A percentile compares a stretch with the other conserved stretches of the same genome.
These are phyloP conservation scores for Etheostoma cragini DNA, from an alignment of 2,113 vertebrate species.

Conservation along the genomic window DNA sequence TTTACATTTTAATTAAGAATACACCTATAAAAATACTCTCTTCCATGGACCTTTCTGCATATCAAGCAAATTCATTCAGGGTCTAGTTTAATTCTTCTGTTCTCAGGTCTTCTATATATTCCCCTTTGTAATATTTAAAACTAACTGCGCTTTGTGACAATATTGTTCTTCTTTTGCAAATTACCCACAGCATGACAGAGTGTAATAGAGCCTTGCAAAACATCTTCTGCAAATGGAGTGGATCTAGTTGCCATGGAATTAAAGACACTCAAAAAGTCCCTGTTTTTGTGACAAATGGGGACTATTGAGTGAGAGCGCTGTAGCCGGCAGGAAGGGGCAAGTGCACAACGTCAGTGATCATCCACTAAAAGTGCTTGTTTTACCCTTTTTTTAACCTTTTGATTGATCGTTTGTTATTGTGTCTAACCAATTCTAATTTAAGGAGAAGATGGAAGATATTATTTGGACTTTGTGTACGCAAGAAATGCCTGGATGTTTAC, in stretches of 20 bases:
- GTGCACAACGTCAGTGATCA: too few species aligned
- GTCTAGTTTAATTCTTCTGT: not conserved
- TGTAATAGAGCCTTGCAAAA: not conserved
- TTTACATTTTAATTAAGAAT: not conserved
- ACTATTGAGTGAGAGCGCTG: too few species aligned
- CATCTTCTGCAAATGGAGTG: not conserved
- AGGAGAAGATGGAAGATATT: too few species aligned
- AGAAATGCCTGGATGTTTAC: too few species aligned
- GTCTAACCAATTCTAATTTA: too few species aligned
- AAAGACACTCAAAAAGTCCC: not conserved
- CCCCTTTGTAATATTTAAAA: constrained; percentile 6
- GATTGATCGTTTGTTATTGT: too few species aligned
- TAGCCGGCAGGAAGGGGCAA: too few species aligned
- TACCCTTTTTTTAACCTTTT: too few species aligned
- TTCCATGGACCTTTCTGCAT: not conserved
- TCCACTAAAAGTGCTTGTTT: too few species aligned
- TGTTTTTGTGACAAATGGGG: too few species aligned
- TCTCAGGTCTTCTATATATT: not conserved
- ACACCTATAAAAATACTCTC: not conserved
- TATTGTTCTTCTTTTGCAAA: not conserved
- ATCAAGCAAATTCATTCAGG: too few species aligned
- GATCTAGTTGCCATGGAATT: not conserved
- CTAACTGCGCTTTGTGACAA: not conserved
- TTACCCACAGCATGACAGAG: not conserved
- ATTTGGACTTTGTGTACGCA: too few species aligned